Evolutionary conservation across 2,797 vertebrate species (phyloP), one percentile per base, ranked within the genome.

Genomic region (Betta splendens): DNA sequence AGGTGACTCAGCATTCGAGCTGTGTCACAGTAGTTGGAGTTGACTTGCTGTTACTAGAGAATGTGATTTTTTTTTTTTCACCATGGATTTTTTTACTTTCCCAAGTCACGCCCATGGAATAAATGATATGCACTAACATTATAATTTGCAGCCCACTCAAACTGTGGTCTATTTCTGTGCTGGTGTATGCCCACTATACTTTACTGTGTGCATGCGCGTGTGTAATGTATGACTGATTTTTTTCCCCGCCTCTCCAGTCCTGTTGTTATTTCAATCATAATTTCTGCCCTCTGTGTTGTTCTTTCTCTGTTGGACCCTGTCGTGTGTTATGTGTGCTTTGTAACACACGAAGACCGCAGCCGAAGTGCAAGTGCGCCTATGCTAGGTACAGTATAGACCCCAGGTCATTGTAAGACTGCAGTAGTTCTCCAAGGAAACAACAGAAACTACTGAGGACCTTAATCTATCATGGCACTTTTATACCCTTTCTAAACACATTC

Each of bases 281-380:
- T 89, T 85, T 91, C 48, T 87, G 75, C 87, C 83, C 92, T 91
- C 37, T 89, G 88, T 92, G 82, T 91, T 92, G 76, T 89, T 90
- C 84, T 90, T 86, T 85, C 83, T 79, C 85, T 90, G 89, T 92
- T 86, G 91, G 91, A 9, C 70, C 90, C 84, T 90, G 84, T 93
- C 81, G 85, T 91, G 85, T 92, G 91, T 92, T 89, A 83, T 90
- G 92, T 93, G 15, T 87, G 87, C 78, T 92, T 89, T 90, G 80
- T 94, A 87, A 93, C 91, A 75, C 90, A 90, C 91, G 95, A 97
- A 98, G 95, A 97, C 86, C 94, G 95, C 94, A 93, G 91, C 88
- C 92, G 94, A 91, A 97, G 96, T 93, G 96, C 94, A 31, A 97
- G 96, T 82, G 96, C 94, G 59, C 96, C 95, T 73, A 92, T 94